Base-by-base conservation (phyloP, 2,113 vertebrate genomes). In the Rutilus rutilus region DNA sequence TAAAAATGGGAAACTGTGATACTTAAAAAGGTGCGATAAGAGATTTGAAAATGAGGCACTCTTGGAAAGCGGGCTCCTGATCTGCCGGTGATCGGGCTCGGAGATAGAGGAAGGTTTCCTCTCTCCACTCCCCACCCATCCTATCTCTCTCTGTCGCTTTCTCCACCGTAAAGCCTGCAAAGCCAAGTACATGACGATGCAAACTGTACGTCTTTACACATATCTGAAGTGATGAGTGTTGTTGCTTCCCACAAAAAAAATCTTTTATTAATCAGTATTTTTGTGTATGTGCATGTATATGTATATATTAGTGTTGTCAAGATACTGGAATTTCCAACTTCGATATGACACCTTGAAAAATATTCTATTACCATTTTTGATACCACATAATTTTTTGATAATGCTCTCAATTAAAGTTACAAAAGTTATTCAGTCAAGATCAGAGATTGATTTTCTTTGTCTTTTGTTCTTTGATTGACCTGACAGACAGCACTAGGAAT, bases 1-100 rank as follows among this genome's bases (percentile, higher is more conserved):
- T 92, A 94, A 94, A 94, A 93, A 92, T 93, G 91, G 92, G 88
- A 92, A 93, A 92, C 84, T 89, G 90, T 75, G 89, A 91, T 92
- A 92, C 91, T 94, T 94, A 94, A 95, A 95, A 91, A 83, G 84
- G 88, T 85, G 86, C 90, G 94, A 95, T 95, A 94, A 95, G 92
- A 93, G 91, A 93, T 93, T 92, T 91, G 91, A 95, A 94, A 94
- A 93, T 90, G 92, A 95, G 90, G 92, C 92, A 91, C 93, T 95
- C 92, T 92, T 94, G 93, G 94, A 94, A 93, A 94, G 92, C 90
- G 45, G 88, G 91, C 91, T 94, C 90, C 90, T 93, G 93, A 93
- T 93, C 92, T 83, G 89, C 85, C 79, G 86, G 85, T 90, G 94
- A 95, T 94, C 86, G 92, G 89, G 80, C 88, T 92, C 87, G 86